Percentiles rank a stretch among this genome's conserved stretches.
Conservation (phyloP, 2,797 vertebrate genomes). For the Myotis pilosus region DNA sequence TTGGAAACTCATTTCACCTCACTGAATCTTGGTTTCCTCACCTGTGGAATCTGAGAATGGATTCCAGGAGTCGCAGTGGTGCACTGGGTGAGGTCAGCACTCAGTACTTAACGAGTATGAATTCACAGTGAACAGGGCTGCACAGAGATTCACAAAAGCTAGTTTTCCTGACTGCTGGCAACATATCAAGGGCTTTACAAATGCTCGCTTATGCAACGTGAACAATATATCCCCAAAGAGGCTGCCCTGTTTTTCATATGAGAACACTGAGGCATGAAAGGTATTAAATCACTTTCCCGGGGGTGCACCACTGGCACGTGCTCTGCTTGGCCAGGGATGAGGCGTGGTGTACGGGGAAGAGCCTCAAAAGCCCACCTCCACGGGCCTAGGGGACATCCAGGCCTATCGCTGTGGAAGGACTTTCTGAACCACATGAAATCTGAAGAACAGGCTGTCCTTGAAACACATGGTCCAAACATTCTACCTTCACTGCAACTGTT, state of each 20-base stretch:
- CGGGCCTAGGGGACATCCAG: not conserved
- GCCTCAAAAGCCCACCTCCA: not conserved
- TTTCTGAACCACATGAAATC: not conserved
- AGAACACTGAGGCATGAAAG: not conserved
- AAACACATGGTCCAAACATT: not conserved
- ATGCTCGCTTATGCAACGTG: not conserved
- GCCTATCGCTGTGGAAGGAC: not conserved
- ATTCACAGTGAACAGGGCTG: not conserved
- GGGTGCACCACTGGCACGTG: not conserved
- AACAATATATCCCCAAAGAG: not conserved
- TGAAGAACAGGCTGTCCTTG: not conserved
- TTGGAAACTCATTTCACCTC: slow-evolving; percentile 2
- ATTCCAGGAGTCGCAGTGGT: not conserved
- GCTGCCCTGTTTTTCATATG: not conserved
- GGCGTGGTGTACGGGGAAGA: not conserved
- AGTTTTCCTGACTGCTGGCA: not conserved
- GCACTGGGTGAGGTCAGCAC: not conserved
- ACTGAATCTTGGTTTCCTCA: not conserved
- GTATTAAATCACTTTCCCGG: not conserved
- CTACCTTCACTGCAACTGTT: not conserved
- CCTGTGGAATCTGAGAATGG: not conserved
- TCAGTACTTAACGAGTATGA: not conserved
- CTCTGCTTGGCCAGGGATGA: not conserved
- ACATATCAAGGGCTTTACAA: not conserved
- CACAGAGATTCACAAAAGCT: not conserved